These are phyloP conservation scores for Darevskia nairensis DNA, from an alignment of 2,797 vertebrate genomes.

Conservation along the genomic window DNA sequence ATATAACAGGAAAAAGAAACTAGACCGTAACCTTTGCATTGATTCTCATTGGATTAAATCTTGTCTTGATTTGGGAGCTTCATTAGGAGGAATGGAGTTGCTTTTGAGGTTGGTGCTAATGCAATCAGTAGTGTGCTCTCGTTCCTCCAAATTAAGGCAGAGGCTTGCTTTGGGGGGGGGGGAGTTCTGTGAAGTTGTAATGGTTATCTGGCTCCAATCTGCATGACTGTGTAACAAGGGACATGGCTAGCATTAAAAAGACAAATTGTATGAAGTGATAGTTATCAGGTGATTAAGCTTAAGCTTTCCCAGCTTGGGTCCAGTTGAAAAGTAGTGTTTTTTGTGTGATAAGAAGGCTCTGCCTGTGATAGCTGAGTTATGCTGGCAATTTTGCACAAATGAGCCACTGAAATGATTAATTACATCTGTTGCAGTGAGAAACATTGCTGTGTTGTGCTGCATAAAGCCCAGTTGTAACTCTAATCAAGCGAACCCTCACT, in stretches of 20 bases:
- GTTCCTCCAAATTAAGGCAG: neutral
- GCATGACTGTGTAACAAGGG: neutral
- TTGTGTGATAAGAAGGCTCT: constrained; percentile 14
- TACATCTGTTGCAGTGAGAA: neutral
- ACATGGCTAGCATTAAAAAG: constrained; percentile 6
- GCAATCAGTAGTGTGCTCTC: neutral
- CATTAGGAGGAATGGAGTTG: neutral
- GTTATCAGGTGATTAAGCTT: constrained; percentile 32
- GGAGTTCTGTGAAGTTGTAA: neutral
- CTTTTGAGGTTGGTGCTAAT: neutral
- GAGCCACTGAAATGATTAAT: constrained; percentile 18
- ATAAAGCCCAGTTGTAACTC: neutral
- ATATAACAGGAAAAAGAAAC: neutral
- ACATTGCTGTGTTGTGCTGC: neutral
- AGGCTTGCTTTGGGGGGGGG: neutral
- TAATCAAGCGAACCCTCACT: neutral
- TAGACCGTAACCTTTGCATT: neutral
- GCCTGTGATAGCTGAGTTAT: constrained; percentile 11
- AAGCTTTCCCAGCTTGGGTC: constrained; percentile 12
- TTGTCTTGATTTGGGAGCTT: constrained; percentile 2
- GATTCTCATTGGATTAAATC: constrained; percentile 1
- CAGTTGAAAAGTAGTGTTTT: neutral
- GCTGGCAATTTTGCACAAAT: constrained; percentile 6
- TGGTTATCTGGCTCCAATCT: constrained; percentile 16
- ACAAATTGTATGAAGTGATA: constrained; percentile 24